Conservation (phyloP, 2,113 vertebrate species). For the Trematomus loennbergii region DNA sequence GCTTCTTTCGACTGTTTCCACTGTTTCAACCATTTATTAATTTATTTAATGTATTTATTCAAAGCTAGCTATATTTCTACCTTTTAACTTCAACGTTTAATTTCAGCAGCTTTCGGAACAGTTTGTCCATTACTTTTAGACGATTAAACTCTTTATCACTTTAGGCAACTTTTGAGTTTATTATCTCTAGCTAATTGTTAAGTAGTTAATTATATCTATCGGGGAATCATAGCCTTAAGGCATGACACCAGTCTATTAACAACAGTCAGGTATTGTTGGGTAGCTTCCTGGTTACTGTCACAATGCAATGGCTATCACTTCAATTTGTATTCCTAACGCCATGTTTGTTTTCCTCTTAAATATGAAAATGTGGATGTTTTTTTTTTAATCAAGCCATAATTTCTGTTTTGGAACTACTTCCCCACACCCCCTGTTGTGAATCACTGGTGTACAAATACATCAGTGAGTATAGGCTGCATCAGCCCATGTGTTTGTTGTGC, state of each 20-base stretch:
- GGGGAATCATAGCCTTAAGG: background rate
- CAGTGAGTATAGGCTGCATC: conserved; percentile 25
- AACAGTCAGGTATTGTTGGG: background rate
- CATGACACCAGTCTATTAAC: background rate
- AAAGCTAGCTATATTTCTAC: background rate
- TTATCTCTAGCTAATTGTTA: background rate
- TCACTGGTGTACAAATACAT: conserved; percentile 13
- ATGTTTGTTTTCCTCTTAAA: background rate
- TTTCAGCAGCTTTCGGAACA: background rate
- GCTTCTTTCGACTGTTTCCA: too few relatives aligned
- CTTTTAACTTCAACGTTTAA: background rate
- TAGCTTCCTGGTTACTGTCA: background rate
- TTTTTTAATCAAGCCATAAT: background rate
- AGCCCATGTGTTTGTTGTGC: conserved; percentile 60
- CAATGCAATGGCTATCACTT: background rate
- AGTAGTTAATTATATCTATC: background rate
- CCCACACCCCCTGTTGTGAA: background rate
- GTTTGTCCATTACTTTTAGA: background rate
- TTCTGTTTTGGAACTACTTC: background rate
- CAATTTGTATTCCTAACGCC: background rate
- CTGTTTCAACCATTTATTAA: background rate
- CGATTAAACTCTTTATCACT: too few relatives aligned
- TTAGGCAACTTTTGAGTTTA: too few relatives aligned
- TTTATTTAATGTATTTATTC: background rate
- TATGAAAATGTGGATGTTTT: background rate